phyloP scores from a whole-genome alignment of 2,888 invertebrate genomes.

The Drosophila anomalata region DNA sequence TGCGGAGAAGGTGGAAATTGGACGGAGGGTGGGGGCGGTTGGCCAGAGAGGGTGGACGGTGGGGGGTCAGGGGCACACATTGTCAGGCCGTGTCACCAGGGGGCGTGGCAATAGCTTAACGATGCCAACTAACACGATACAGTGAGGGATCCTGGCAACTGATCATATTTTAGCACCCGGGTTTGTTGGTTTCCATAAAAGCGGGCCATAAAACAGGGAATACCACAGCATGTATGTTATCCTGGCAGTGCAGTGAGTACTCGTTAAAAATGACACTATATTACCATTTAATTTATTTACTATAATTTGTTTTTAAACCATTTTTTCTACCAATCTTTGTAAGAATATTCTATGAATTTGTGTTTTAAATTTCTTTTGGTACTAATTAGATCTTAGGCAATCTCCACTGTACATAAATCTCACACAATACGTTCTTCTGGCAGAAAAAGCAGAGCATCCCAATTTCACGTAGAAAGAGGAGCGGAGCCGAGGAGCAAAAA shows the following conservation, averaged over 20 bases:
- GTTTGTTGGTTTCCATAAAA: slow-evolving; percentile 18
- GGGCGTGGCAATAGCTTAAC: slow-evolving; percentile 70
- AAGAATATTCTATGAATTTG: no score
- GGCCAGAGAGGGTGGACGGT: slow-evolving; percentile 2
- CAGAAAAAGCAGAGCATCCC: slow-evolving; percentile 23
- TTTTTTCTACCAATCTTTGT: no score
- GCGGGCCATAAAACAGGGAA: slow-evolving; percentile 4
- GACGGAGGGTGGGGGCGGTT: neutral
- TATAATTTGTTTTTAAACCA: no score
- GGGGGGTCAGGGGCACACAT: slow-evolving; percentile 12
- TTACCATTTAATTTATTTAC: neutral
- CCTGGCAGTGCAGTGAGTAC: neutral
- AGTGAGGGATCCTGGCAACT: slow-evolving; percentile 9
- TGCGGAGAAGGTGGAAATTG: neutral
- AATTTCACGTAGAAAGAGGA: slow-evolving; percentile 13
- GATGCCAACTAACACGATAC: slow-evolving; percentile 53
- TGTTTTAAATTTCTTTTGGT: no score
- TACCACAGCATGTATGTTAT: neutral
- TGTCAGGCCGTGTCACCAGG: slow-evolving; percentile 33
- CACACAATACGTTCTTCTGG: slow-evolving; percentile 66
- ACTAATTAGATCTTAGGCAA: no score
- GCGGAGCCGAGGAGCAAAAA: slow-evolving; percentile 41
- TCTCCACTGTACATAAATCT: slow-evolving; percentile 59
- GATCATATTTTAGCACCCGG: slow-evolving; percentile 22
- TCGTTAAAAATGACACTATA: neutral